These are phyloP conservation scores for Plotosus lineatus DNA, from an alignment of 2,113 vertebrate genomes.

Conservation along the genomic window DNA sequence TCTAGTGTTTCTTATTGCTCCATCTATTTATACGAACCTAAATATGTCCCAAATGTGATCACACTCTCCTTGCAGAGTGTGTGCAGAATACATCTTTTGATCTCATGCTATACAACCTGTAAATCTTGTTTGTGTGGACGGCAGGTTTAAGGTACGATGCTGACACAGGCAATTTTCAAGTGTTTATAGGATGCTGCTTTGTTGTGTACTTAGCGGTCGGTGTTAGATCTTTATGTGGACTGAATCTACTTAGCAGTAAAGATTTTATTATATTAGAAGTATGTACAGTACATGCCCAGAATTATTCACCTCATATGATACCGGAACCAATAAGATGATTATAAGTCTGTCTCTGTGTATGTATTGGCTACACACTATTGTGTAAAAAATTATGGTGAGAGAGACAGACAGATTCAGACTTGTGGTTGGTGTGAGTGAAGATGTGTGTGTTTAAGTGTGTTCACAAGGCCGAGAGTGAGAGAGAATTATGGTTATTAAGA, in stretches of 20 bases:
- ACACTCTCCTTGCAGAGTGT: neutral
- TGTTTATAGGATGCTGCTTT: constrained; percentile 26
- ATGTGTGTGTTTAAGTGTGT: neutral
- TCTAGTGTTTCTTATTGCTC: constrained; percentile 61
- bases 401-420: constrained; percentile 41
- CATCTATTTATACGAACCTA: constrained; percentile 68
- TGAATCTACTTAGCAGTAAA: no score
- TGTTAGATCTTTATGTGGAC: neutral
- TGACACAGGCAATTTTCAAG: constrained; percentile 35
- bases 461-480: neutral
- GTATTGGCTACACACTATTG: constrained; percentile 7
- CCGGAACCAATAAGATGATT: neutral
- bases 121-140: constrained; percentile 36
- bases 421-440: neutral
- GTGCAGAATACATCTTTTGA: constrained; percentile 17
- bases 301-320: neutral
- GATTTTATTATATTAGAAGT: no score
- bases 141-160: constrained; percentile 38
- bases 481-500: constrained; percentile 41
- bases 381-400: constrained; percentile 40
- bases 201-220: neutral
- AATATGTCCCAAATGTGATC: constrained; percentile 16
- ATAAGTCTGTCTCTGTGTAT: neutral
- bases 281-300: neutral
- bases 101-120: constrained; percentile 15